phyloP scores from a whole-genome alignment of 2,888 invertebrate species.

The Tolmerus cingulatus region DNA sequence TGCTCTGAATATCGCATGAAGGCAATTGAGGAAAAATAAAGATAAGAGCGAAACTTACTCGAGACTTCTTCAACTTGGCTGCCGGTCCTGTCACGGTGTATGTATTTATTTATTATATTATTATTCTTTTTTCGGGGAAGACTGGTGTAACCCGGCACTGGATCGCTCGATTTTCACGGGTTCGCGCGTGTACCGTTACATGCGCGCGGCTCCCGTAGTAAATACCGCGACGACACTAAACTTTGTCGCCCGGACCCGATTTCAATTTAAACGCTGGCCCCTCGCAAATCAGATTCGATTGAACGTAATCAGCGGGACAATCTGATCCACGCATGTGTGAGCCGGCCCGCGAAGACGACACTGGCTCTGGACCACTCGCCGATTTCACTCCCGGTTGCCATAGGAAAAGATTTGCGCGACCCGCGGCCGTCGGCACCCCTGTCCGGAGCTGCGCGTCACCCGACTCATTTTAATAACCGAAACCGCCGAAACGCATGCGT shows the following conservation, averaged over 20 bases:
- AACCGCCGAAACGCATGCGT: constrained; percentile 31
- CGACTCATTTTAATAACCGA: constrained; percentile 18
- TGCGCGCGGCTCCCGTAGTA: background rate
- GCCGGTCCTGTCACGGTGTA: background rate
- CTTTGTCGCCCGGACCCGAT: background rate
- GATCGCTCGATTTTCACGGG: background rate
- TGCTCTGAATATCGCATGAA: background rate
- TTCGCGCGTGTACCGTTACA: constrained; percentile 5
- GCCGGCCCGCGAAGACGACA: background rate
- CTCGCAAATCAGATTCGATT: constrained; percentile 33
- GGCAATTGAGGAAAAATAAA: constrained; percentile 25
- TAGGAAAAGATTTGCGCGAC: background rate
- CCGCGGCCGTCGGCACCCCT: background rate
- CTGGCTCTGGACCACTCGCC: background rate
- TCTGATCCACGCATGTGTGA: background rate
- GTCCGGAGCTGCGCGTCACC: background rate
- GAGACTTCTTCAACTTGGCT: background rate
- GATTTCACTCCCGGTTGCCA: background rate
- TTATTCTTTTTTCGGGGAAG: background rate
- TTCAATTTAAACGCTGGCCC: constrained; percentile 37
- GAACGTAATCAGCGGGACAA: constrained; percentile 10
- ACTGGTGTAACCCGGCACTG: background rate
- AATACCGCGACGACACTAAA: background rate
- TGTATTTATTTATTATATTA: too few relatives aligned
- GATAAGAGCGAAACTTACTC: constrained; percentile 32